phyloP scores from a whole-genome alignment of 2,888 invertebrate genomes.

The Cheiracanthium punctorium region DNA sequence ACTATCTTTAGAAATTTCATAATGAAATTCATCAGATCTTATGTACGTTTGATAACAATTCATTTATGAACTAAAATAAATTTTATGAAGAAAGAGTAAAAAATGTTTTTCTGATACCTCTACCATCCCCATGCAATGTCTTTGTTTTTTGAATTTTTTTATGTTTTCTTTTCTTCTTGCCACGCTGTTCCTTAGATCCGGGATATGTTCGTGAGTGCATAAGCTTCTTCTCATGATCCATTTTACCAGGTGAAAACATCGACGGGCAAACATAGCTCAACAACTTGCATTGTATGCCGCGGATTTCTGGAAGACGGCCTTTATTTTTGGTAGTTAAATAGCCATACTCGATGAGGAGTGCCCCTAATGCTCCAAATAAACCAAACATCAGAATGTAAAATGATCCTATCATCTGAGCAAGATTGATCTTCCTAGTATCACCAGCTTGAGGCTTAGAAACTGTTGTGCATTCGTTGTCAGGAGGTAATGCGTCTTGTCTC shows the following conservation, averaged over 20 bases:
- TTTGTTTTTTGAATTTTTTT: constrained; percentile 19
- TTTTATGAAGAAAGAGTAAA: too few relatives aligned
- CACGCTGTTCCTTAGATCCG: not conserved
- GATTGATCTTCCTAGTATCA: constrained; percentile 88
- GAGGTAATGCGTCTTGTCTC: constrained; percentile 85
- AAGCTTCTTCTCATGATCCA: constrained; percentile 42
- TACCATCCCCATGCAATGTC: not conserved
- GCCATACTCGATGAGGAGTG: constrained; percentile 59
- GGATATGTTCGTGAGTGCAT: constrained; percentile 51
- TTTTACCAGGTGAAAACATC: constrained; percentile 7
- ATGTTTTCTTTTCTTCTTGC: constrained; percentile 6
- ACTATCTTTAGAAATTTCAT: too few relatives aligned
- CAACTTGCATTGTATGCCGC: constrained; percentile 26
- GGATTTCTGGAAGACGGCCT: constrained; percentile 10
- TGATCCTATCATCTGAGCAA: constrained; percentile 94
- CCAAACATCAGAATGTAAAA: constrained; percentile 90
- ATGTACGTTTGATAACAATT: too few relatives aligned
- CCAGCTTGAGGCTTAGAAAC: constrained; percentile 77
- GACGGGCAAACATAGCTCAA: not conserved
- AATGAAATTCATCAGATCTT: too few relatives aligned
- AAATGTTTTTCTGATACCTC: too few relatives aligned
- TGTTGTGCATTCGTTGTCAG: constrained; percentile 84
- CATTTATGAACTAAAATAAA: too few relatives aligned
- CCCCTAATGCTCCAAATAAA: constrained; percentile 74
- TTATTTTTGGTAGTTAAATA: constrained; percentile 17